Conservation (phyloP, 2,113 vertebrate species). For the Lophius piscatorius region DNA sequence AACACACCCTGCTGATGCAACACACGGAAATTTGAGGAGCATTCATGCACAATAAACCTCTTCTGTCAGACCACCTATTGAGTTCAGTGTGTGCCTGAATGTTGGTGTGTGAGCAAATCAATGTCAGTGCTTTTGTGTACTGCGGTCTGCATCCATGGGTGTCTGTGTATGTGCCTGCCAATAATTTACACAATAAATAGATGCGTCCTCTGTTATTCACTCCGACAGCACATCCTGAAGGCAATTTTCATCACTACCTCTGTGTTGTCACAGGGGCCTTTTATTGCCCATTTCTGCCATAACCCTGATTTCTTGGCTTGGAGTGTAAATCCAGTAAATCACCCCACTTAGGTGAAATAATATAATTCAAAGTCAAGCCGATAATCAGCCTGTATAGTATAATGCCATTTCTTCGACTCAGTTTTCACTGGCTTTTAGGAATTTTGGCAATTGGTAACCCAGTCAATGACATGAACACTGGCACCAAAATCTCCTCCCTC, state of each 20-base stretch:
- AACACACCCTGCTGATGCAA: conserved; percentile 75
- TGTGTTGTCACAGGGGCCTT: conserved; percentile 39
- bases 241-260: conserved; percentile 64
- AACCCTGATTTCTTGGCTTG: conserved; percentile 15
- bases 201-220: conserved; percentile 61
- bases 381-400: conserved; percentile 32
- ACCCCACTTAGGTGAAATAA: conserved; percentile 26
- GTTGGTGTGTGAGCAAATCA: conserved; percentile 49
- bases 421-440: conserved; percentile 23
- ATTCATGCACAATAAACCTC: conserved; percentile 74
- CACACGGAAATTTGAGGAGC: conserved; percentile 72
- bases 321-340: conserved; percentile 38
- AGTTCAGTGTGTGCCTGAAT: conserved; percentile 28
- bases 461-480: conserved; percentile 44
- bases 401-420: conserved; percentile 9
- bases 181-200: conserved; percentile 58
- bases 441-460: conserved; percentile 38
- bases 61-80: conserved; percentile 76
- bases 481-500: conserved; percentile 34
- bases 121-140: conserved; percentile 53
- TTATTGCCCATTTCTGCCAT: conserved; percentile 31
- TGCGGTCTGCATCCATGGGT: conserved; percentile 21
- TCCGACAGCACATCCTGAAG: conserved; percentile 69
- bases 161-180: conserved; percentile 53
- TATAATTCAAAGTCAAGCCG: conserved; percentile 48